Base-by-base conservation (phyloP, 2,797 vertebrate genomes). In the Semaprochilodus insignis region DNA sequence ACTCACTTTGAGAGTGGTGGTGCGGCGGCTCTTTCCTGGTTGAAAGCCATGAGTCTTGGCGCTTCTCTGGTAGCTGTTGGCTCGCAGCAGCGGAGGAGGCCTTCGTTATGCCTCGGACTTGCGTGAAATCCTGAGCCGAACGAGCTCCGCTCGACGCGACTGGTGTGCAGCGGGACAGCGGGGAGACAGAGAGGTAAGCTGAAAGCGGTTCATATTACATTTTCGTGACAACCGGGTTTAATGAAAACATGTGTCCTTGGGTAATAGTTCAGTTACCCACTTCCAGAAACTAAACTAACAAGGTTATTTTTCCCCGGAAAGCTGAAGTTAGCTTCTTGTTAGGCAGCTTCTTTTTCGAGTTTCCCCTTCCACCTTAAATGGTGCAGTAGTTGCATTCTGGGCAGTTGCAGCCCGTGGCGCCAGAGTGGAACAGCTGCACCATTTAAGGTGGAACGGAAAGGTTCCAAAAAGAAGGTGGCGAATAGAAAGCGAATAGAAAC, bases 91-190 rank as follows among this genome's bases (percentile, higher is more conserved):
- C 66, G 55, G 23, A 63, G 17, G 87, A 94, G 94, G 94, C 94
- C 94, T 83, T 74, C 81, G 79, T 63, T 54, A 91, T 84, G 90
- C 93, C 94, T 91, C 92, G 93, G 93, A 86, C 79, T 82, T 82
- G 83, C 87, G 77, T 92, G 62, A 62, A 2, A 48, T 44, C 83
- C 62, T 87, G 83, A 86, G 44, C 40, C 85, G 75, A 59, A 48
- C 27, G 59, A 77, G 86, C 80, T 74, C 44, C 36, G 69, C 80
- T 65, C 57, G 21, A 62, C 51, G 17, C 70, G 34, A 65, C 36
- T 66, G 71, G 11, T 1, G 17, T 16, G 15, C 34, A 2, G 6
- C 54, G 60, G 21, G 57, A 19, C 25, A 14, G 19, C 15, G 27
- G 25, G 8, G 67, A 11, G 11, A 70, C 71, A 25, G 19, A 81